Evolutionary conservation across 2,888 invertebrate genomes (phyloP), one percentile per base, ranked within the genome.

Genomic region (Leucozona laternaria): DNA sequence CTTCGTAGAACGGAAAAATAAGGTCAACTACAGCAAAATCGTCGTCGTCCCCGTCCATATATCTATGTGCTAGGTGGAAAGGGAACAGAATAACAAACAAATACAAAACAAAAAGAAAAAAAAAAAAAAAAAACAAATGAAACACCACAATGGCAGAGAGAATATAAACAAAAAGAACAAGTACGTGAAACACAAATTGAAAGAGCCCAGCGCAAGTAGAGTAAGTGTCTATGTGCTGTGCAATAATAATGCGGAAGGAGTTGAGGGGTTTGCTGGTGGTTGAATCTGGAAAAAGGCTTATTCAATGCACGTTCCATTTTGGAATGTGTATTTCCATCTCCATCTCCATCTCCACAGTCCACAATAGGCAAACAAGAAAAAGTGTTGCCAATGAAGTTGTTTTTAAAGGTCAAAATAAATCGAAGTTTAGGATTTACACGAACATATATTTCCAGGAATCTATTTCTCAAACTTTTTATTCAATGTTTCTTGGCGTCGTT

Each of bases 1-100:
- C 86, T 86, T 82, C 86, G 70, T 50, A 62, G 55, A 82, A 79
- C 60, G 79, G 64, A 71, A 82, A 82, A 86, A 86, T 86, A 82
- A 82, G 86, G 86, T 86, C 86, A 86, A 86, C 86, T 78, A 75
- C 86, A 82, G 82, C 75, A 71, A 64, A 81, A 72, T 81, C 64
- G 28, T 64, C 45, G 1, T 66, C 31, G 48, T 48, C 25, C 20
- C 8, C 22, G 6, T 45, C 6, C 31, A 25, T 22, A 5, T n/a
- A 62, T 62, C 20, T 40, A 37, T 57, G 17, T 17, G 31, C 22
- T 43, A 43, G 4, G 50, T 58, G 37, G 28, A 64, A 75, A 40
- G 45, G 50, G 20, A 48, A 64, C 60, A 25, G 25, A 40, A 22
- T 15, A 34, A 11, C n/a, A 28, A 55, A 37, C 20, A 77, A 31